phyloP scores from a whole-genome alignment of 2,888 invertebrate genomes.

The Lasioglossum zephyrum region DNA sequence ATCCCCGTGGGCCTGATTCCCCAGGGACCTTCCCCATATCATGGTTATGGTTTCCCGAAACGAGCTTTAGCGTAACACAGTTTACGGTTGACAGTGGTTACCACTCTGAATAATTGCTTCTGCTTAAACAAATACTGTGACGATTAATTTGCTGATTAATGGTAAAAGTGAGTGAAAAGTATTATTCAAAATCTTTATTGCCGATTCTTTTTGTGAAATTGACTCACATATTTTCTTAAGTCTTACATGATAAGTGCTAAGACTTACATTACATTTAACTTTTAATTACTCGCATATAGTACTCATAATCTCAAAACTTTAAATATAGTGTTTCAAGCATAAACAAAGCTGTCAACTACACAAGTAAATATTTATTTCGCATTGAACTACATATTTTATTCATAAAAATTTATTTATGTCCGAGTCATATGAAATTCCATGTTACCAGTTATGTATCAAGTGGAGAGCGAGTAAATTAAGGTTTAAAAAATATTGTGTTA shows the following conservation, averaged over 20 bases:
- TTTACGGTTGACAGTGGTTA: neutral
- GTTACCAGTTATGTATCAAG: no score
- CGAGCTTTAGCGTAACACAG: neutral
- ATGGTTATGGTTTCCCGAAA: conserved; percentile 1
- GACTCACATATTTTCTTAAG: neutral
- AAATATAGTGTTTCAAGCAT: no score
- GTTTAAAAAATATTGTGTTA: neutral
- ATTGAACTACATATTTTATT: no score
- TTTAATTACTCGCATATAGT: no score
- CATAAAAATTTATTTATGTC: no score
- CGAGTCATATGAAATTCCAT: no score
- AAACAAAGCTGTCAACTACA: no score
- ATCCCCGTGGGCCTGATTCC: conserved; percentile 9
- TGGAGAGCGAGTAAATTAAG: no score
- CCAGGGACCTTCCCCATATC: neutral
- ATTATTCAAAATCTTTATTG: no score
- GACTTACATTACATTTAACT: neutral
- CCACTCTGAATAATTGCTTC: neutral
- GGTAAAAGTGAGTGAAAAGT: neutral
- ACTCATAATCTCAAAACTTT: no score
- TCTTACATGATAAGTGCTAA: neutral
- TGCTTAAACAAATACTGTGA: neutral
- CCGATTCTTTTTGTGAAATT: no score
- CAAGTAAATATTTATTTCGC: no score
- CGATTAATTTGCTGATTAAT: neutral